A percentile compares a stretch with the other conserved stretches of the same genome.
These are phyloP conservation scores for Buathra laborator DNA, from an alignment of 2,888 invertebrate genomes.

Conservation along the genomic window DNA sequence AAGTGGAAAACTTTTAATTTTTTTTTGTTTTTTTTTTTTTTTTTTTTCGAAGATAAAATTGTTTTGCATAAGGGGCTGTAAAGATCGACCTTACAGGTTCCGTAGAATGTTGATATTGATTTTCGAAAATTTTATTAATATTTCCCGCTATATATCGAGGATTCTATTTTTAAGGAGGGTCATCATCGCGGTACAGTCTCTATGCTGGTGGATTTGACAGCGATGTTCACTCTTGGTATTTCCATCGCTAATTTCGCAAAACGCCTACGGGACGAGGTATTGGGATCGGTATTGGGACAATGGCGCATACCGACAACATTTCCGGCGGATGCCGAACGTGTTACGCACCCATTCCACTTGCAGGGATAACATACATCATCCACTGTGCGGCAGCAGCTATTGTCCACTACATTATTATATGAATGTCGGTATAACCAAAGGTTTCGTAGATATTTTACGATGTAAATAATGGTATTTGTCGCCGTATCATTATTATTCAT, in stretches of 20 bases:
- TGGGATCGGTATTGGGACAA: constrained; percentile 5
- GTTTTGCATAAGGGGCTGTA: too few relatives aligned
- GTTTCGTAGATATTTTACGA: not conserved
- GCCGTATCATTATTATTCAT: not conserved
- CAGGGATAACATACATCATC: not conserved
- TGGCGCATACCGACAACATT: constrained; percentile 6
- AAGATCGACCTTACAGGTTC: too few relatives aligned
- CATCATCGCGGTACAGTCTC: not conserved
- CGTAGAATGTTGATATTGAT: too few relatives aligned
- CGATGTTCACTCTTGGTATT: constrained; percentile 13
- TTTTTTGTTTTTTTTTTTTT: too few relatives aligned
- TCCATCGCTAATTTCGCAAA: constrained; percentile 11
- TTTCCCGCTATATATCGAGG: not conserved
- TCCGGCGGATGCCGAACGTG: constrained; percentile 11
- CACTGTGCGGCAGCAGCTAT: not conserved
- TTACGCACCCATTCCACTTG: constrained; percentile 2
- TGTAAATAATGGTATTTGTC: not conserved
- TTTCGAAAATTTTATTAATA: too few relatives aligned
- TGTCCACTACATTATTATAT: not conserved
- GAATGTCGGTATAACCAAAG: not conserved
- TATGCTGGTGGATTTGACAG: not conserved
- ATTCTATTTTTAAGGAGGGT: not conserved
- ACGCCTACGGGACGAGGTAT: not conserved
- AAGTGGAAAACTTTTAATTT: too few relatives aligned
- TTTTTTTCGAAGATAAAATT: too few relatives aligned